These are phyloP conservation scores for Cheilosia vernalis DNA, from an alignment of 2,888 invertebrate species.

Conservation along the genomic window DNA sequence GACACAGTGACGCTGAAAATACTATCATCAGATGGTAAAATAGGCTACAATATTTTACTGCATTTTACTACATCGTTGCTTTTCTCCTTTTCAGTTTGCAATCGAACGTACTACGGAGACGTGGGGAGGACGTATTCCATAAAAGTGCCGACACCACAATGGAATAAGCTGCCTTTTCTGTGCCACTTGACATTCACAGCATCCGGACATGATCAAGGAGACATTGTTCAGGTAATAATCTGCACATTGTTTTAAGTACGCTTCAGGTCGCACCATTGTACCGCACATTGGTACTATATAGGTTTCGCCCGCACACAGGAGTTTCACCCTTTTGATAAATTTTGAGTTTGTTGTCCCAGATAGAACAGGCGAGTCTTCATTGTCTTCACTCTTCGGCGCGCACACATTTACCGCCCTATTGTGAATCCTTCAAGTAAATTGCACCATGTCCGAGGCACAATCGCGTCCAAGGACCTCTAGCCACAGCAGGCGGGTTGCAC, in stretches of 20 bases:
- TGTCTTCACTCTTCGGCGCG: slow-evolving; percentile 26
- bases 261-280: slow-evolving; percentile 53
- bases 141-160: slow-evolving; percentile 88
- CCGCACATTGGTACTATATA: slow-evolving; percentile 31
- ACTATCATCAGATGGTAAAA: no score
- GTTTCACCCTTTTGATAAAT: slow-evolving; percentile 6
- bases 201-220: slow-evolving; percentile 93
- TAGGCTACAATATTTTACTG: no score
- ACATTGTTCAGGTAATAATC: slow-evolving; percentile 90
- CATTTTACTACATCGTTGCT: no score
- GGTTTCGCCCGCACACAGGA: not conserved
- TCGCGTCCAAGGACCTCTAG: slow-evolving; percentile 42
- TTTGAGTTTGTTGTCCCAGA: slow-evolving; percentile 53
- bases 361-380: slow-evolving; percentile 52
- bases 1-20: no score
- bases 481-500: not conserved
- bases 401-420: not conserved
- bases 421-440: slow-evolving; percentile 58
- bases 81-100: slow-evolving; percentile 86
- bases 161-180: slow-evolving; percentile 92
- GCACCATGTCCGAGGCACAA: slow-evolving; percentile 56
- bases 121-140: slow-evolving; percentile 92
- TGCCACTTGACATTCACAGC: slow-evolving; percentile 97
- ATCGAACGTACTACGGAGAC: slow-evolving; percentile 95
- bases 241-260: slow-evolving; percentile 72